A percentile compares a stretch with the other conserved stretches of the same genome.
phyloP scores from a whole-genome alignment of 1,140 invertebrate species.

The Drosophila biarmipes region DNA sequence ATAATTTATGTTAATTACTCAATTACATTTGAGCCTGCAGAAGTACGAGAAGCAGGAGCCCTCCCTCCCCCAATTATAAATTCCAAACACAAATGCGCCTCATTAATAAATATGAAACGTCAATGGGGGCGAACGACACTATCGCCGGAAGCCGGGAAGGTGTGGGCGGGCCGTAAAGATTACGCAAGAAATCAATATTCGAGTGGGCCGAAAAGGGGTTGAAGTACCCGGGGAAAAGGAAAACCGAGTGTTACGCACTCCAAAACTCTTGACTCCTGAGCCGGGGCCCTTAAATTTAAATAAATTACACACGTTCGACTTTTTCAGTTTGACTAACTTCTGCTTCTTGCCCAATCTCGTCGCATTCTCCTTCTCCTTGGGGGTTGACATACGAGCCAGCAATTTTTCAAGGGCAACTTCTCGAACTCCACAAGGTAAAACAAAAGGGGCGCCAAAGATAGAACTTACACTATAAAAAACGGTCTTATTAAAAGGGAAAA shows the following conservation, averaged over 20 bases:
- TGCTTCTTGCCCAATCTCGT: slow-evolving; percentile 23
- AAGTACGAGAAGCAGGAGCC: slow-evolving; percentile 23
- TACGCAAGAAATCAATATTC: slow-evolving; percentile 82
- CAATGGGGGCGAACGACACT: slow-evolving; percentile 67
- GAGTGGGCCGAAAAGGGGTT: slow-evolving; percentile 67
- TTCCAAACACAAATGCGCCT: slow-evolving; percentile 83
- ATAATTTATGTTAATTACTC: slow-evolving; percentile 84
- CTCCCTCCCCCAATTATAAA: slow-evolving; percentile 75
- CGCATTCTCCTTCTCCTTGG: slow-evolving; percentile 4
- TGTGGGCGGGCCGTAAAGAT: slow-evolving; percentile 75
- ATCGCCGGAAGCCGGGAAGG: slow-evolving; percentile 36
- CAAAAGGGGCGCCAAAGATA: slow-evolving; percentile 15
- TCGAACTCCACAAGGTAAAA: slow-evolving; percentile 59
- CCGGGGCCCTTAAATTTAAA: slow-evolving; percentile 70
- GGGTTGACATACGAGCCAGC: slow-evolving; percentile 72
- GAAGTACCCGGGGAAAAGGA: slow-evolving; percentile 7
- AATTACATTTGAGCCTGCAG: slow-evolving; percentile 78
- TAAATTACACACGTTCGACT: slow-evolving; percentile 82
- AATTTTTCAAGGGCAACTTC: slow-evolving; percentile 80
- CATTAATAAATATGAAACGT: slow-evolving; percentile 84
- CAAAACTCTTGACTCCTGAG: slow-evolving; percentile 34
- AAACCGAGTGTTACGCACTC: slow-evolving; percentile 41
- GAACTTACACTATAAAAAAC: background rate
- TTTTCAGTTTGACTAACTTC: slow-evolving; percentile 40
- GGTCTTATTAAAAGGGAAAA: too few species aligned